phyloP scores from a whole-genome alignment of 2,113 vertebrate species.

The Grantiella picta region DNA sequence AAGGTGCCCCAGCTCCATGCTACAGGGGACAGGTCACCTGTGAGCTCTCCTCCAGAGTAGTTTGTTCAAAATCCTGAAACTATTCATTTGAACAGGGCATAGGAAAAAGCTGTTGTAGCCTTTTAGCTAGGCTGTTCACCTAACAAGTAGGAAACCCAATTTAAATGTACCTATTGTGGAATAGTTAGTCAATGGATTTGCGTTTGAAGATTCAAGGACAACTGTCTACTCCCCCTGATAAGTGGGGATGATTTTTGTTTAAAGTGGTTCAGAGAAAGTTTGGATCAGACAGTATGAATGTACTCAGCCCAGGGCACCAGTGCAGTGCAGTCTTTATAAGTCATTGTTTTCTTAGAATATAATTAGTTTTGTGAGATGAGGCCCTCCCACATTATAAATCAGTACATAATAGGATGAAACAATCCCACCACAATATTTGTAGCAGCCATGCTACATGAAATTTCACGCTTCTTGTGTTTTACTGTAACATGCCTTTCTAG shows the following conservation, averaged over 20 bases:
- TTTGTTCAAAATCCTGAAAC: not conserved
- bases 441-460: not conserved
- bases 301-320: not conserved
- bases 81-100: not conserved
- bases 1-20: not conserved
- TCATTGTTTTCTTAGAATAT: not conserved
- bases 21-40: not conserved
- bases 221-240: not conserved
- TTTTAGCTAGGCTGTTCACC: not conserved
- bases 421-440: not conserved
- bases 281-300: not conserved
- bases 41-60: not conserved
- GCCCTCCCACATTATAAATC: not conserved
- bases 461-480: not conserved
- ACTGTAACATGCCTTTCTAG: not conserved
- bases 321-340: not conserved
- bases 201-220: not conserved
- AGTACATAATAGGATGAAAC: not conserved
- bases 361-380: not conserved
- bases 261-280: not conserved
- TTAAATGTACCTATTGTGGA: not conserved
- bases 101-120: not conserved
- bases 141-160: not conserved
- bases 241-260: not conserved
- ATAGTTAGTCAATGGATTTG: not conserved